These are phyloP conservation scores for Eretmochelys imbricata DNA, from an alignment of 2,113 vertebrate species.

Conservation along the genomic window DNA sequence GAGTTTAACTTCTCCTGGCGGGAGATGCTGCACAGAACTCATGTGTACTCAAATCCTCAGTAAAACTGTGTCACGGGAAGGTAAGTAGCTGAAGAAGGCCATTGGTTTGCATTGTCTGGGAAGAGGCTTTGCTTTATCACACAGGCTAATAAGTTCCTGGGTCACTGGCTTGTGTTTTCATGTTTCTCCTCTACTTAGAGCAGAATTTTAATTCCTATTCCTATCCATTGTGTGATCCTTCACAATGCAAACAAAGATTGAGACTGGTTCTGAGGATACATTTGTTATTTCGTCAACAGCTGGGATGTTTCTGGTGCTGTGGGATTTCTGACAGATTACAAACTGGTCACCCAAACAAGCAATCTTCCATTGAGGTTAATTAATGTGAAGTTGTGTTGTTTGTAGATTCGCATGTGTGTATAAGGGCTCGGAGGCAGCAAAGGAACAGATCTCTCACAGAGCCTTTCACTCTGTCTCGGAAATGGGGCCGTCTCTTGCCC, in stretches of 20 bases:
- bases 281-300: background rate
- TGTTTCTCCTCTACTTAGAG: background rate
- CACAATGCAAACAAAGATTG: background rate
- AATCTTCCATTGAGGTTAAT: constrained; percentile 17
- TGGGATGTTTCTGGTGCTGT: background rate
- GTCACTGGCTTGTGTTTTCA: background rate
- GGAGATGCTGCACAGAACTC: background rate
- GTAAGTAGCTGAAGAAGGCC: rapidly evolving
- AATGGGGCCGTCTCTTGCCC: background rate
- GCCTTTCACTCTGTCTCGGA: background rate
- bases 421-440: background rate
- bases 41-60: background rate
- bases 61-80: background rate
- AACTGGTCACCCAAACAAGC: background rate
- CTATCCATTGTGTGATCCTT: background rate
- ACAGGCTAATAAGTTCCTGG: background rate
- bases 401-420: background rate
- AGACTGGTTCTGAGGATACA: background rate
- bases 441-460: background rate
- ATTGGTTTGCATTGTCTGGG: background rate
- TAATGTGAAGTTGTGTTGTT: background rate
- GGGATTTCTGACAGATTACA: background rate
- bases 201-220: background rate
- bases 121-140: background rate
- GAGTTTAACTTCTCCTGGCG: background rate